These are phyloP conservation scores for Zoanthus gigantus DNA, from an alignment of 92 coral and sea anemone species.

Conservation along the genomic window DNA sequence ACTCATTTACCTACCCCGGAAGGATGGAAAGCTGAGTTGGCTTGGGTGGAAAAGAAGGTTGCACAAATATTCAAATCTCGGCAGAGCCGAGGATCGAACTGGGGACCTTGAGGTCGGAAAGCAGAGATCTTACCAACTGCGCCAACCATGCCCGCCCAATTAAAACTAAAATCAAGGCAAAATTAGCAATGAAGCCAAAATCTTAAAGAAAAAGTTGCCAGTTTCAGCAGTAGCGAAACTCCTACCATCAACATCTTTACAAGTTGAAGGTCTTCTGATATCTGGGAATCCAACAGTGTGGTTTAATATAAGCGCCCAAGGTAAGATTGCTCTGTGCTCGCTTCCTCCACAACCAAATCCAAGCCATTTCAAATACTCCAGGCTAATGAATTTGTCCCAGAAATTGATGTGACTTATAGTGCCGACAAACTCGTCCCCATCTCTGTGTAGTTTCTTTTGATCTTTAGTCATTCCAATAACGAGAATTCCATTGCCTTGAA, in stretches of 20 bases:
- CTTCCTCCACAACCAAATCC: slow-evolving; percentile 42
- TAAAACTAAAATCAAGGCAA: too few species aligned
- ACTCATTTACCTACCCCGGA: too few species aligned
- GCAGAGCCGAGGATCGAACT: too few species aligned
- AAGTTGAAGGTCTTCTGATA: slow-evolving; percentile 49
- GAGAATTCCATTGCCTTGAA: slow-evolving; percentile 56
- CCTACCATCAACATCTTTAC: slow-evolving; percentile 54
- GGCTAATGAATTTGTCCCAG: slow-evolving; percentile 50
- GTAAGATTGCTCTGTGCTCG: background rate
- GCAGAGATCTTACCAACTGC: too few species aligned
- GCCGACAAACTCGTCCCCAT: slow-evolving; percentile 59
- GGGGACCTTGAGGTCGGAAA: too few species aligned
- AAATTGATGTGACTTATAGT: slow-evolving; percentile 56
- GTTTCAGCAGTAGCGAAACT: background rate
- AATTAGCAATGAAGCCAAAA: background rate
- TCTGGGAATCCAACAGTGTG: slow-evolving; percentile 29
- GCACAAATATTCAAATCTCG: too few species aligned
- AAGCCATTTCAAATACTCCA: slow-evolving; percentile 24
- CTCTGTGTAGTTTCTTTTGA: background rate
- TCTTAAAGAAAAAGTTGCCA: background rate
- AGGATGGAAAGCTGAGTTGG: too few species aligned
- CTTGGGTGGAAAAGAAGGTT: too few species aligned
- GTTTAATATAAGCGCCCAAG: slow-evolving; percentile 43
- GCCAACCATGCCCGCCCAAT: too few species aligned
- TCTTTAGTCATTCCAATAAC: slow-evolving; percentile 48